A percentile compares a stretch with the other conserved stretches of the same genome.
These are phyloP conservation scores for Phylloscopus trochilus DNA, from an alignment of 2,113 vertebrate genomes.

Conservation along the genomic window DNA sequence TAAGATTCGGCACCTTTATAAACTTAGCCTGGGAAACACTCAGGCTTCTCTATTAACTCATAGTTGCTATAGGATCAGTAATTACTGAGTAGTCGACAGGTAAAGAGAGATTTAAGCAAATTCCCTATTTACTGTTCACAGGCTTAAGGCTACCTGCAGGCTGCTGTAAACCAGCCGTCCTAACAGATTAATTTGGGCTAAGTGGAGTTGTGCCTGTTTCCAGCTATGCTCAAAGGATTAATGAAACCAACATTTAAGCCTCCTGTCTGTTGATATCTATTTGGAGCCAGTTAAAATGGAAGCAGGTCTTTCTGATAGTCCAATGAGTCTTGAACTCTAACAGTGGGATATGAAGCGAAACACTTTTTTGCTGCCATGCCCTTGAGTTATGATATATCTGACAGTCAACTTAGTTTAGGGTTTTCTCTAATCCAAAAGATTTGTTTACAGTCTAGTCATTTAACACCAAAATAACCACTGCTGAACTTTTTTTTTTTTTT, in stretches of 20 bases:
- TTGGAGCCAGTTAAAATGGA: not conserved
- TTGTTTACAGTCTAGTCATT: not conserved
- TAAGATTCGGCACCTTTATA: not conserved
- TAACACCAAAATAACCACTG: not conserved
- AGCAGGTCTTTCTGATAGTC: not conserved
- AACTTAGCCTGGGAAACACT: not conserved
- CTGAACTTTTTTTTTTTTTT: not conserved
- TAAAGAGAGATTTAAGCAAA: not conserved
- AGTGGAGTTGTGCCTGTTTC: not conserved
- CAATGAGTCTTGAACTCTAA: not conserved
- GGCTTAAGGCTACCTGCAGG: not conserved
- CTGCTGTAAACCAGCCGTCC: not conserved
- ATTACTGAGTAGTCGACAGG: not conserved
- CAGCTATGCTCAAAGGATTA: not conserved
- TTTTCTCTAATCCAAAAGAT: not conserved
- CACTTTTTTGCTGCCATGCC: not conserved
- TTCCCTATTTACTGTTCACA: not conserved
- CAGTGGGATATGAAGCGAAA: not conserved
- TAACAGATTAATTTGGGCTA: not conserved
- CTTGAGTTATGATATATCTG: not conserved
- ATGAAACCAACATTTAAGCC: not conserved
- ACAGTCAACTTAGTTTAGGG: not conserved
- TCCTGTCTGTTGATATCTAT: not conserved
- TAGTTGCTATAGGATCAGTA: not conserved
- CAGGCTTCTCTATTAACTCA: not conserved